These are phyloP conservation scores for Rhodeus uyekii DNA, from an alignment of 2,797 vertebrate genomes.

Conservation along the genomic window DNA sequence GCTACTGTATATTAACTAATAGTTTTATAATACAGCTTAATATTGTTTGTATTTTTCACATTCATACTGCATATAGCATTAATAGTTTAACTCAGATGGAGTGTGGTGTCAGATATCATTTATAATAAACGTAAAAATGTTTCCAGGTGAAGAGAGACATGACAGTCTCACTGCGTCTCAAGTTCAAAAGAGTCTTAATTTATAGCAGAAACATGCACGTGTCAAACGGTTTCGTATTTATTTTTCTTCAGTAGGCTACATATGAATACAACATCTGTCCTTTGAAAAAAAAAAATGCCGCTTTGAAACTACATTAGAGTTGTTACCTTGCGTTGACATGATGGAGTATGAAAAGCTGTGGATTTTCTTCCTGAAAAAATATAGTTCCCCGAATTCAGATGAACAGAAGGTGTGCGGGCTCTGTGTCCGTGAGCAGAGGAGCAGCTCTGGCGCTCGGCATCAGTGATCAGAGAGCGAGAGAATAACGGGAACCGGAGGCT, in stretches of 20 bases:
- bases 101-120: neutral
- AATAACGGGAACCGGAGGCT: conserved; percentile 30
- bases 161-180: neutral
- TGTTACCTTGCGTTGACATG: conserved; percentile 54
- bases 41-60: neutral
- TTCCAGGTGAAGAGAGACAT: conserved; percentile 15
- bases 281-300: neutral
- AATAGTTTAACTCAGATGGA: neutral
- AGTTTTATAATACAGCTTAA: neutral
- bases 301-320: conserved; percentile 6
- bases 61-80: neutral
- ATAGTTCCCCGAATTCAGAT: neutral
- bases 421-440: conserved; percentile 4
- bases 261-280: too few relatives aligned
- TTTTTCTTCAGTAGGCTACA: neutral
- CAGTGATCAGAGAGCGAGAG: neutral
- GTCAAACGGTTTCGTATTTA: neutral
- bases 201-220: neutral
- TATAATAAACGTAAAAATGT: neutral
- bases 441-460: neutral
- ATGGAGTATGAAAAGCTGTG: neutral
- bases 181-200: neutral
- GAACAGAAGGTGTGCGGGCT: neutral
- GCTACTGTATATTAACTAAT: neutral
- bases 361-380: conserved; percentile 25